Evolutionary conservation across 1,140 invertebrate species (phyloP), one percentile per base, ranked within the genome.

Genomic region (Pomacea maculata): DNA sequence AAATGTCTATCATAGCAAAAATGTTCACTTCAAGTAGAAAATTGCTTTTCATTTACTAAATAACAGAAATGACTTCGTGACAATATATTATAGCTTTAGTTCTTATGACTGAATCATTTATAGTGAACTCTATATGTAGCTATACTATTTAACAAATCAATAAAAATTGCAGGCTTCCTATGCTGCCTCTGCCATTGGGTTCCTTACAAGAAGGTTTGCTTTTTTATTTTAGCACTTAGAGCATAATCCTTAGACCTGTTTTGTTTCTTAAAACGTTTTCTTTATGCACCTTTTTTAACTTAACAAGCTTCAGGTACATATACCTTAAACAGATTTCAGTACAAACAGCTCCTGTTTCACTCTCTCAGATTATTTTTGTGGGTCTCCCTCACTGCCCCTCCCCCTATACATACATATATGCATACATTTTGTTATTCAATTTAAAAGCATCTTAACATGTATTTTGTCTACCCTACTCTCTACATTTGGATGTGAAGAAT

Each of bases 151-250:
- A 73, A 55, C 9, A 61, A 57, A 25, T 34, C 11, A 65, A 55
- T 84, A 65, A 34, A 73, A 70, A 57, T 85, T 86, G 52, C 80
- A 93, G 92, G 92, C 97, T 9, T 96, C 95, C 83, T 99, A 99
- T 92, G 97, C 97, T 64, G 93, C 93, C 68, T 97, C 98, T 92
- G 97, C 96, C n/a, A 96, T 98, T 88, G 97, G 97, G 55, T 93
- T 93, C 81, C 81, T 93, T n/a, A 93, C 92, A 61, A 87, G 87
- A 85, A 92, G 85, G 91, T 92, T 84, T 14, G 71, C 34, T 73
- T 52, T 25, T 15, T n/a, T 52, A 79, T n/a, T 52, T 54, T 75
- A 14, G 3, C 25, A 3, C 8, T 75, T 55, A 63, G 4, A 57
- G 14, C 14, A 75, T n/a, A 57, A 34, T 17, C 1, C 1, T n/a